Evolutionary conservation across 2,797 vertebrate genomes (phyloP).

Genomic region (Pyrocephalus nanus): DNA sequence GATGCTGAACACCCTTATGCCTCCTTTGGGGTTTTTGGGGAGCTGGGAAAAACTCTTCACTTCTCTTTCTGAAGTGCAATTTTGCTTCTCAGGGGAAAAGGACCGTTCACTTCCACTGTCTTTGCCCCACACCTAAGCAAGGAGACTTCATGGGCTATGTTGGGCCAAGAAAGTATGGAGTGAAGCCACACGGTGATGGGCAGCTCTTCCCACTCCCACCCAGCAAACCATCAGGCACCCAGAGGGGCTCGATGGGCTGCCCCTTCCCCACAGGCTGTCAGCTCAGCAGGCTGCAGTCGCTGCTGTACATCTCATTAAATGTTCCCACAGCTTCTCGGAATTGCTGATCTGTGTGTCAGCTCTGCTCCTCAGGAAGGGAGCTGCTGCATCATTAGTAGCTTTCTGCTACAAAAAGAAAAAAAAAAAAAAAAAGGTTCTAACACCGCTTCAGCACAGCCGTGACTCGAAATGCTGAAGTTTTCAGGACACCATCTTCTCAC

Average conservation of each 20-base stretch:
- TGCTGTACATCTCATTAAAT: not conserved
- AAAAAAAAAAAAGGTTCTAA: not conserved
- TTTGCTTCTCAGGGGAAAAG: not conserved
- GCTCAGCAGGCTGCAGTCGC: not conserved
- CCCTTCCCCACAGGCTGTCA: not conserved
- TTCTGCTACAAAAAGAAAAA: not conserved
- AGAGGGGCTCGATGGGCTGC: not conserved
- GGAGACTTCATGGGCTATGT: accelerated
- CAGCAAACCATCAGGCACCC: not conserved
- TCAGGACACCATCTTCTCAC: not conserved
- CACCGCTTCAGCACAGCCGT: not conserved
- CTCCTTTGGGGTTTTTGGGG: not conserved
- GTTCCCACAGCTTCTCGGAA: not conserved
- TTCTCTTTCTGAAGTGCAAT: not conserved
- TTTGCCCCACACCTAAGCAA: not conserved
- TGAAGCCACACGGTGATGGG: not conserved
- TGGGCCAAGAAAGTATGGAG: not conserved
- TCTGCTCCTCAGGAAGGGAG: not conserved
- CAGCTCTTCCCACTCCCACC: not conserved
- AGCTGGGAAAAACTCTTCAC: not conserved
- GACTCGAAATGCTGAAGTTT: not conserved
- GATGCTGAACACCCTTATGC: not conserved
- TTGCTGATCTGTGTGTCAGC: slow-evolving; percentile 7
- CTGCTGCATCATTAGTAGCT: not conserved
- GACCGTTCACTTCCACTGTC: not conserved